Evolutionary conservation across 2,888 invertebrate genomes (phyloP).

Genomic region (Cinara cedri): DNA sequence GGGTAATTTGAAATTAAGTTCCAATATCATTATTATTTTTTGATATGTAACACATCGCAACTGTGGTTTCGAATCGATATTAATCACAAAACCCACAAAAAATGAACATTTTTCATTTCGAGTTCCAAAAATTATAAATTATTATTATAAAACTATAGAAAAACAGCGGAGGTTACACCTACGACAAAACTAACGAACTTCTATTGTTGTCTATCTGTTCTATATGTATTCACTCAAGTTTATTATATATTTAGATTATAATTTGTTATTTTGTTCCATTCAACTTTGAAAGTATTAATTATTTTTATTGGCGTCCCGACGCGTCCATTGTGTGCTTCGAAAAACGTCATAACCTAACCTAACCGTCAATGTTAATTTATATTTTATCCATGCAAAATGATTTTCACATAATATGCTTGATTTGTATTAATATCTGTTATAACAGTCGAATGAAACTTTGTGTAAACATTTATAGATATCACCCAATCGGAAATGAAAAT

Average conservation of each 20-base stretch:
- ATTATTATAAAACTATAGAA: background rate
- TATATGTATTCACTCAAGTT: background rate
- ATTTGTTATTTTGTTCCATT: background rate
- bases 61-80: background rate
- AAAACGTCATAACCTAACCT: too few relatives aligned
- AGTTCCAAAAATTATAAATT: background rate
- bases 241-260: too few relatives aligned
- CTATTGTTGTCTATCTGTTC: background rate
- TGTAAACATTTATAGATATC: too few relatives aligned
- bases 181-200: constrained; percentile 3
- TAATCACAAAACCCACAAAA: background rate
- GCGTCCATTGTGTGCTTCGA: too few relatives aligned
- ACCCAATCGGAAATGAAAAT: too few relatives aligned
- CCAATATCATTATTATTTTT: background rate
- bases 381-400: too few relatives aligned
- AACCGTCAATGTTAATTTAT: too few relatives aligned
- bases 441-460: too few relatives aligned
- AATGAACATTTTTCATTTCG: background rate
- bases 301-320: background rate
- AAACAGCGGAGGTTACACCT: background rate
- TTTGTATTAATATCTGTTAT: too few relatives aligned
- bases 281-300: constrained; percentile 1
- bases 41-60: background rate
- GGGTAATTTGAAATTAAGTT: background rate
- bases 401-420: too few relatives aligned